These are phyloP conservation scores for Ctenopoma multispine DNA, from an alignment of 2,797 vertebrate genomes.

Conservation along the genomic window DNA sequence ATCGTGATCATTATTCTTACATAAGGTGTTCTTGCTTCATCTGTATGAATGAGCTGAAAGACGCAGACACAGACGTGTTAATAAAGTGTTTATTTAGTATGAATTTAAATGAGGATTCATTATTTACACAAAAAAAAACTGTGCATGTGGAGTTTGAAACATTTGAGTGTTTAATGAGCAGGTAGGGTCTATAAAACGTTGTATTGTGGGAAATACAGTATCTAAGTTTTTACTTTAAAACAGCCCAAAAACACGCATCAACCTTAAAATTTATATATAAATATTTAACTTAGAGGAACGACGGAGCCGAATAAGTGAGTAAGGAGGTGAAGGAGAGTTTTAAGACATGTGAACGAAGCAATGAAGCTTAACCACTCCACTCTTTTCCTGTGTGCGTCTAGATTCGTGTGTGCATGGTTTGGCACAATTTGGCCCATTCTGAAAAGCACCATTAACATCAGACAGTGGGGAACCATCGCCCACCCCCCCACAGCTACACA, in stretches of 20 bases:
- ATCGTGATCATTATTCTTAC: neutral
- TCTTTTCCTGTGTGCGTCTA: conserved; percentile 18
- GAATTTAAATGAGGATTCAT: neutral
- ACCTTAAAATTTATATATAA: neutral
- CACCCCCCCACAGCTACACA: neutral
- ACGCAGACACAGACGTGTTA: neutral
- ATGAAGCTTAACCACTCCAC: conserved; percentile 52
- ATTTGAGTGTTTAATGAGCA: neutral
- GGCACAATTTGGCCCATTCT: conserved; percentile 41
- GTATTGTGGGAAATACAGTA: conserved; percentile 21
- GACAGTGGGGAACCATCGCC: conserved; percentile 45
- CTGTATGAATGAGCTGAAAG: neutral
- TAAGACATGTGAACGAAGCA: conserved; percentile 56
- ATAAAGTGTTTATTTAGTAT: neutral
- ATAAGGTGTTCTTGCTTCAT: neutral
- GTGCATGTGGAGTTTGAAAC: conserved; percentile 1
- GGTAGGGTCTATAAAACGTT: conserved; percentile 4
- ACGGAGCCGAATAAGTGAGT: conserved; percentile 12
- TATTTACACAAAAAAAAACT: neutral
- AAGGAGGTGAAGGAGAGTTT: conserved; percentile 21
- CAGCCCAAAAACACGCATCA: neutral
- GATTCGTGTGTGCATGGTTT: conserved; percentile 17
- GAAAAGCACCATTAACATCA: conserved; percentile 67
- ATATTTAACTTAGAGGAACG: neutral
- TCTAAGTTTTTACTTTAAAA: conserved; percentile 2